These are phyloP conservation scores for Pseudorasbora parva DNA, from an alignment of 2,113 vertebrate genomes.

Conservation along the genomic window DNA sequence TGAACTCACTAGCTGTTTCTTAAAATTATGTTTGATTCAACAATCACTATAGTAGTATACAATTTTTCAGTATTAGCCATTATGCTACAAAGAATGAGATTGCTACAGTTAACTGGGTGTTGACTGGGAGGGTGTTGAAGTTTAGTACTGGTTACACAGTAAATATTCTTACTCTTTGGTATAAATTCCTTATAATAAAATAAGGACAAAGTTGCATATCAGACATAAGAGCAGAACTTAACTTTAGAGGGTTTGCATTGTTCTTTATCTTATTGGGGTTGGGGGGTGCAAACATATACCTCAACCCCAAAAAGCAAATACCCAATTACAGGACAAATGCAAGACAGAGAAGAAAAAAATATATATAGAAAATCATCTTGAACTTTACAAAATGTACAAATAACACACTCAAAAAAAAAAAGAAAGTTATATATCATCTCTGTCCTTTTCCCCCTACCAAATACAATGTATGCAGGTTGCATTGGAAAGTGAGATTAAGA, in stretches of 20 bases:
- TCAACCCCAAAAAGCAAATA: slow-evolving; percentile 71
- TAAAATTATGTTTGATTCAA: background rate
- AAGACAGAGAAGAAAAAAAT: slow-evolving; percentile 67
- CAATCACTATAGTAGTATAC: slow-evolving; percentile 12
- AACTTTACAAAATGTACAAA: slow-evolving; percentile 81
- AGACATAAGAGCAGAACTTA: background rate
- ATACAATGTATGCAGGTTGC: slow-evolving; percentile 74
- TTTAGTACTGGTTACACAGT: background rate
- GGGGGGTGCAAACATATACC: slow-evolving; percentile 37
- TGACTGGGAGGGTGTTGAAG: background rate
- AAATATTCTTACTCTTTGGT: slow-evolving; percentile 19
- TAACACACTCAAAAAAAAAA: slow-evolving; percentile 78
- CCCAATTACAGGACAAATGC: slow-evolving; percentile 54
- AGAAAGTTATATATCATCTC: slow-evolving; percentile 77
- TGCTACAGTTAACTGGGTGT: slow-evolving; percentile 1
- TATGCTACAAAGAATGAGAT: slow-evolving; percentile 18
- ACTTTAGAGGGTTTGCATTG: background rate
- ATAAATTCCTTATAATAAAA: background rate
- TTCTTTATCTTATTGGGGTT: background rate
- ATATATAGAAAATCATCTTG: slow-evolving; percentile 76
- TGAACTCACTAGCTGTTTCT: background rate
- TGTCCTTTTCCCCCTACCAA: slow-evolving; percentile 73
- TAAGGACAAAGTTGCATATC: slow-evolving; percentile 6
- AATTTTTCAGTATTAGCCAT: background rate
- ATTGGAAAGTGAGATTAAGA: slow-evolving; percentile 66